Conservation (phyloP, 2,888 invertebrate genomes). For the Oithona nana region DNA sequence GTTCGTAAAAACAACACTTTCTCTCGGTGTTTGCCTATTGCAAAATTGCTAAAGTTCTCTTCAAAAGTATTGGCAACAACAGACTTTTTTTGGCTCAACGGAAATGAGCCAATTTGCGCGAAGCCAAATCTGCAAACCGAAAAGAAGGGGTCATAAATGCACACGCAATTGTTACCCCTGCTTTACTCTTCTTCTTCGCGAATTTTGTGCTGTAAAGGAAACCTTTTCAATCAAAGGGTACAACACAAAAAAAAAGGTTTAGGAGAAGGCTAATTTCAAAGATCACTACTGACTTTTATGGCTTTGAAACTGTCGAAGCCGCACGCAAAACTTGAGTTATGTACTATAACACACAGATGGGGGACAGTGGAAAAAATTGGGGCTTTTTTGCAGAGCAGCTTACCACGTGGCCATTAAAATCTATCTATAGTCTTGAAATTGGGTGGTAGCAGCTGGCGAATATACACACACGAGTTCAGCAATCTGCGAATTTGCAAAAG, state of each 20-base stretch:
- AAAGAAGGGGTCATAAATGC: neutral
- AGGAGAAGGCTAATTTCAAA: neutral
- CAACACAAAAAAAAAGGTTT: neutral
- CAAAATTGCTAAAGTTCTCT: no score
- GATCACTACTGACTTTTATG: neutral
- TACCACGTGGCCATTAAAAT: neutral
- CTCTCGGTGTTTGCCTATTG: neutral
- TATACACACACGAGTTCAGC: neutral
- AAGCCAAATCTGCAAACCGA: neutral
- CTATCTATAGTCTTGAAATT: neutral
- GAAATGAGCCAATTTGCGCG: neutral
- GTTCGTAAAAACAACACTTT: neutral
- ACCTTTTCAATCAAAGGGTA: neutral
- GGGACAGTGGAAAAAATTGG: neutral
- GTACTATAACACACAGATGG: neutral
- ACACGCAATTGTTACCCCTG: neutral
- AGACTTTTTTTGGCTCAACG: neutral
- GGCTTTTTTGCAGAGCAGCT: neutral
- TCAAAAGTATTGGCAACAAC: neutral
- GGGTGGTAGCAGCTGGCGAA: neutral
- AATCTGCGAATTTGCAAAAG: neutral
- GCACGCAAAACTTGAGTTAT: neutral
- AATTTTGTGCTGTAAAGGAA: neutral
- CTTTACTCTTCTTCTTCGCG: no score
- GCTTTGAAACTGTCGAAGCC: neutral